These are phyloP conservation scores for Bombyx huttoni DNA, from an alignment of 2,888 invertebrate genomes.

Conservation along the genomic window DNA sequence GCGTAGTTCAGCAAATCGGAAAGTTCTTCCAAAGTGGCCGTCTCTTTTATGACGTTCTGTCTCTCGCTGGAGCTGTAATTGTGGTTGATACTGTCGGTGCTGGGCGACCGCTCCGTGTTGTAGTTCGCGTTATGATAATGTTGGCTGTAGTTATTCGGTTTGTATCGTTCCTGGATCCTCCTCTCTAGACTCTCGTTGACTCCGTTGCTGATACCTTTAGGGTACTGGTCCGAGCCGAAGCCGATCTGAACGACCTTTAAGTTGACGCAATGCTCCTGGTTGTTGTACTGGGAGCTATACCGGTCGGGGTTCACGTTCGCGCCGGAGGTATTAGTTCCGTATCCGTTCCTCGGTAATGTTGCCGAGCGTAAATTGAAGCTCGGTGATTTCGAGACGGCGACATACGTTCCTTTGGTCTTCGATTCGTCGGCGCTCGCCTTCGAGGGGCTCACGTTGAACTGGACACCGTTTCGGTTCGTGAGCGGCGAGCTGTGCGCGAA, in stretches of 20 bases:
- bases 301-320: conserved; percentile 61
- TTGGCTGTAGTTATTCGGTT: conserved; percentile 53
- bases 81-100: conserved; percentile 59
- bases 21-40: conserved; percentile 78
- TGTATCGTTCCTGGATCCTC: conserved; percentile 66
- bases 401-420: conserved; percentile 51
- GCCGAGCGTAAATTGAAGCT: conserved; percentile 74
- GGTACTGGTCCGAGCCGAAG: conserved; percentile 71
- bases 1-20: conserved; percentile 81
- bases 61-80: conserved; percentile 57
- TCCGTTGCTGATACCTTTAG: conserved; percentile 67
- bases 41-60: conserved; percentile 63
- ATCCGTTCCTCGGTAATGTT: conserved; percentile 81
- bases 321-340: conserved; percentile 45
- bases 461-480: conserved; percentile 69
- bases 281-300: conserved; percentile 68
- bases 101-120: conserved; percentile 54
- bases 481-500: conserved; percentile 67
- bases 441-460: conserved; percentile 64
- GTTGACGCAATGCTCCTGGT: conserved; percentile 67
- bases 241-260: conserved; percentile 75
- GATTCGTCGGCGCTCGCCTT: conserved; percentile 60
- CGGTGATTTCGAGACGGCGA: conserved; percentile 54
- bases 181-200: conserved; percentile 57
- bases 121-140: conserved; percentile 50